Evolutionary conservation across 2,113 vertebrate genomes (phyloP).

Genomic region (Naja naja): DNA sequence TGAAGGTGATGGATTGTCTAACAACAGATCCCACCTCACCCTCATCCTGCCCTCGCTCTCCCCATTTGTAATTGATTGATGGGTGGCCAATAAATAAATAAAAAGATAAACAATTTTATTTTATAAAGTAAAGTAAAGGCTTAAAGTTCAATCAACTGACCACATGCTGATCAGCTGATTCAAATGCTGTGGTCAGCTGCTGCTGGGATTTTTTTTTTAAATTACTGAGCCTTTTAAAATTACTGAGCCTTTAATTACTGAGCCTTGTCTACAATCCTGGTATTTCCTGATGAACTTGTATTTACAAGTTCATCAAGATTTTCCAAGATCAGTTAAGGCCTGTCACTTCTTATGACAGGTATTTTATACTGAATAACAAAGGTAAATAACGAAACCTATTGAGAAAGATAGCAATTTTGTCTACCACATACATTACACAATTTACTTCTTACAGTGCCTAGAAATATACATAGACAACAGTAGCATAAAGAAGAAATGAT

Average conservation of each 20-base stretch:
- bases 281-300: not conserved
- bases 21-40: not conserved
- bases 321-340: not conserved
- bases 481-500: not conserved
- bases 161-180: too few species aligned
- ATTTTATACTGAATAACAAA: not conserved
- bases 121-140: not conserved
- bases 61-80: too few species aligned
- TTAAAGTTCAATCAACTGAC: not conserved
- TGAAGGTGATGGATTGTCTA: not conserved
- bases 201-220: not conserved
- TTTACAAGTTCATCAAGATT: too few species aligned
- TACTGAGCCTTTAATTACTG: not conserved
- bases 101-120: too few species aligned
- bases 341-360: not conserved
- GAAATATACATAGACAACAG: not conserved
- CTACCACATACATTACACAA: not conserved
- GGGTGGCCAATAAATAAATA: too few species aligned
- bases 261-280: not conserved
- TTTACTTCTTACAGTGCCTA: not conserved
- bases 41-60: not conserved
- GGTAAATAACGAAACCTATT: not conserved
- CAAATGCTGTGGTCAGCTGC: not conserved
- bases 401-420: not conserved
- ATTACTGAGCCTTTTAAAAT: not conserved